Conservation (phyloP, 2,797 vertebrate genomes). For the Loris lydekkerianus region DNA sequence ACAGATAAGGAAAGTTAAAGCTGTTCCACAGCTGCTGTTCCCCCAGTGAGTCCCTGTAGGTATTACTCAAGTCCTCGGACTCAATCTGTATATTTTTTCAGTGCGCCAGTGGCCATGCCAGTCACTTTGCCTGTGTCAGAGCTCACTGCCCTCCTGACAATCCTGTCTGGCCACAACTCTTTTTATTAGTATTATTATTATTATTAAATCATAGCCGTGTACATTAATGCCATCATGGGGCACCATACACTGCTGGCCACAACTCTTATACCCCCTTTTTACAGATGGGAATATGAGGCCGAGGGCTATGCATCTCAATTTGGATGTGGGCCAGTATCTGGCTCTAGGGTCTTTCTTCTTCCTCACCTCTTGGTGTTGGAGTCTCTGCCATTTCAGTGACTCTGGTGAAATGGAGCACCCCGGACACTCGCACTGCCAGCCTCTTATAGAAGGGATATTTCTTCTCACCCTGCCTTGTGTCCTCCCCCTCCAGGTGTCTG, state of each 20-base stretch:
- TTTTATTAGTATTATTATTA: too few relatives aligned
- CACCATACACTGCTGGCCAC: too few relatives aligned
- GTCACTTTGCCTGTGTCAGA: too few relatives aligned
- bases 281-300: not conserved
- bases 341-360: too few relatives aligned
- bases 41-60: not conserved
- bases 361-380: not conserved
- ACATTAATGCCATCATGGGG: too few relatives aligned
- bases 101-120: fast-evolving
- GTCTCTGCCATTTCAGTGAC: too few relatives aligned
- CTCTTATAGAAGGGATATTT: not conserved
- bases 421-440: not conserved
- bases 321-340: not conserved
- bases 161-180: not conserved
- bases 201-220: too few relatives aligned
- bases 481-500: slow-evolving; percentile 68
- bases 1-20: not conserved
- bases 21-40: not conserved
- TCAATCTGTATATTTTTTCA: not conserved
- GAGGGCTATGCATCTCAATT: not conserved
- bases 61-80: not conserved
- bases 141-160: not conserved
- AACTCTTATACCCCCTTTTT: not conserved
- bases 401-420: not conserved
- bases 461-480: not conserved